Percentiles rank a stretch among this genome's conserved stretches.
Evolutionary conservation across 1,140 invertebrate genomes (phyloP).

Genomic region (Oedothorax gibbosus): DNA sequence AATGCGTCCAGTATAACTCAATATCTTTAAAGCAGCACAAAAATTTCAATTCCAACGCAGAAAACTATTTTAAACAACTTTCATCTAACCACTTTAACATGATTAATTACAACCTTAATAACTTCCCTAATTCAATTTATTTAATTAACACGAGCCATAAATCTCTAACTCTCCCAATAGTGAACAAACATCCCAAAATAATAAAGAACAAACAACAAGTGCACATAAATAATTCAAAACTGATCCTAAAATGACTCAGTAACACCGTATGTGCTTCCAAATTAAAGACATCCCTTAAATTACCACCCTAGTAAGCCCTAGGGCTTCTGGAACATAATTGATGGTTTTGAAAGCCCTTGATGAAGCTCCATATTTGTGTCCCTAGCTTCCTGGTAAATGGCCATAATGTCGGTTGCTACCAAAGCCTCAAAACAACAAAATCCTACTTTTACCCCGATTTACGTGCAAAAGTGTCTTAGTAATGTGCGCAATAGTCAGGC

Average conservation of each 20-base stretch:
- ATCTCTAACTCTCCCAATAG: not conserved
- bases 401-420: constrained; percentile 16
- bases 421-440: constrained; percentile 39
- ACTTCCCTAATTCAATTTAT: too few species aligned
- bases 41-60: too few species aligned
- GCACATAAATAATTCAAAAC: not conserved
- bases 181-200: not conserved
- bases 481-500: too few species aligned
- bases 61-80: too few species aligned
- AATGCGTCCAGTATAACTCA: too few species aligned
- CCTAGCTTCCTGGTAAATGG: constrained; percentile 6
- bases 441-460: not conserved
- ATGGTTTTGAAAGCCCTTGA: constrained; percentile 12
- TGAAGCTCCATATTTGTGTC: constrained; percentile 27
- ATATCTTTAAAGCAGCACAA: too few species aligned
- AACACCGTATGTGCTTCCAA: not conserved
- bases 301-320: constrained; percentile 1
- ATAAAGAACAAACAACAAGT: not conserved
- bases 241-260: not conserved
- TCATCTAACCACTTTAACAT: too few species aligned
- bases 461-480: constrained; percentile 14
- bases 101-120: too few species aligned
- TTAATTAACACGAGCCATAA: too few species aligned
- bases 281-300: constrained; percentile 23
- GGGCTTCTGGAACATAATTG: constrained; percentile 35